Conservation (phyloP, 1,140 invertebrate genomes). For the Drosophila parabipectinata region DNA sequence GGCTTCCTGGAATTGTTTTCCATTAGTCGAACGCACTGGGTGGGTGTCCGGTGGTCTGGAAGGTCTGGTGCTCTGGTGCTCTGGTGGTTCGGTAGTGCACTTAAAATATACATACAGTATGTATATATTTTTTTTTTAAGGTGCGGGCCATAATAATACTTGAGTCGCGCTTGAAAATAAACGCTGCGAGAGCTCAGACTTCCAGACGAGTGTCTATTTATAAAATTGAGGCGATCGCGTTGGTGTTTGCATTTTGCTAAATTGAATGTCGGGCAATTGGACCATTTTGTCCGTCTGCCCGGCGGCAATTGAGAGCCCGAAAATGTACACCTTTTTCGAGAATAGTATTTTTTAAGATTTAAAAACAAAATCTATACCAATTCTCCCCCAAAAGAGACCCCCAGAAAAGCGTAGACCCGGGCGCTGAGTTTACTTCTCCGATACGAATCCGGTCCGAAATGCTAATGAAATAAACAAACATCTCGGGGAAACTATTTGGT, state of each 20-base stretch:
- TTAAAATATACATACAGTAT: background rate
- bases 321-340: constrained; percentile 17
- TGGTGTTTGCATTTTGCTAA: constrained; percentile 21
- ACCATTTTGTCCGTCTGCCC: background rate
- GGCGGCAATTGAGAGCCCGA: constrained; percentile 17
- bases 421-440: background rate
- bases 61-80: background rate
- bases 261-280: constrained; percentile 58
- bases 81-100: constrained; percentile 2
- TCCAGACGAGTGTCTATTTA: constrained; percentile 26
- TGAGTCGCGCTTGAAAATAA: constrained; percentile 64
- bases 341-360: background rate
- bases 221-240: constrained; percentile 57
- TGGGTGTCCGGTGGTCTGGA: constrained; percentile 12
- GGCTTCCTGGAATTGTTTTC: constrained; percentile 42
- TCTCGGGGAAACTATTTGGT: constrained; percentile 67
- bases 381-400: no score
- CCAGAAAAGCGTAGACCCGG: background rate
- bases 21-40: constrained; percentile 15
- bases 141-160: constrained; percentile 20
- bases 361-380: no score
- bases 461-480: constrained; percentile 79
- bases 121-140: constrained; percentile 1
- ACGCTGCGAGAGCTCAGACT: constrained; percentile 15
- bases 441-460: constrained; percentile 21